A percentile compares a stretch with the other conserved stretches of the same genome.
Evolutionary conservation across 1,140 invertebrate genomes (phyloP).

Genomic region (Danaus melanippus): DNA sequence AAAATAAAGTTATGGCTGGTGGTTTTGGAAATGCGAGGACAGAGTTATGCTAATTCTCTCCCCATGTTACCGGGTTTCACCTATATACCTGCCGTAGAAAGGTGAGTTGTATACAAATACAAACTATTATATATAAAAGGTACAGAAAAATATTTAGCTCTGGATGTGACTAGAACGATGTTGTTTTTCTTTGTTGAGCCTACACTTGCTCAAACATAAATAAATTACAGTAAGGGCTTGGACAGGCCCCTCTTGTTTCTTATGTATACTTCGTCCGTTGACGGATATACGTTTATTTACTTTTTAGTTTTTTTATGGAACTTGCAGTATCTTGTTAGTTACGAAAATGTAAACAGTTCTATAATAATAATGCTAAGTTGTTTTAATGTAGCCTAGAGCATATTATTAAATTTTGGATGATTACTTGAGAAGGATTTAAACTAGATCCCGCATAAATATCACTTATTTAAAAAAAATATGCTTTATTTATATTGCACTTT

Average conservation of each 20-base stretch:
- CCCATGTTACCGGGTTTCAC: conserved; percentile 63
- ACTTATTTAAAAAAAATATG: no score
- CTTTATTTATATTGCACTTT: no score
- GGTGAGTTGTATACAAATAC: conserved; percentile 41
- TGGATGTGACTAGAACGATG: conserved; percentile 1
- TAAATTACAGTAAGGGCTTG: conserved; percentile 39
- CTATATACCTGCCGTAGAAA: conserved; percentile 60
- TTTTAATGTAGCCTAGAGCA: no score
- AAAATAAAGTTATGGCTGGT: conserved; percentile 46
- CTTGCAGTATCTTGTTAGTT: no score
- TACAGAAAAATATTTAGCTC: conserved; percentile 2
- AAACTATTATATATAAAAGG: conserved; percentile 6
- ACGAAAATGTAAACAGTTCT: no score
- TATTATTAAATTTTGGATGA: no score
- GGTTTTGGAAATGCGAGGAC: conserved; percentile 56
- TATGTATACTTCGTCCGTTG: conserved; percentile 21
- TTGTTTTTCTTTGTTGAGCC: conserved; percentile 23
- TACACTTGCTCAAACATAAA: conserved; percentile 36
- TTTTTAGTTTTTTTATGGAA: conserved; percentile 8
- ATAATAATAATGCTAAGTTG: no score
- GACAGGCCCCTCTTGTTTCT: conserved; percentile 39
- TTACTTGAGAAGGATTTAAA: no score
- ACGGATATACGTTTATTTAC: conserved; percentile 33
- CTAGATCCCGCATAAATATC: no score
- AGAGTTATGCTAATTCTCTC: conserved; percentile 65